These are phyloP conservation scores for Folsomia candida DNA, from an alignment of 2,888 invertebrate genomes.

Conservation along the genomic window DNA sequence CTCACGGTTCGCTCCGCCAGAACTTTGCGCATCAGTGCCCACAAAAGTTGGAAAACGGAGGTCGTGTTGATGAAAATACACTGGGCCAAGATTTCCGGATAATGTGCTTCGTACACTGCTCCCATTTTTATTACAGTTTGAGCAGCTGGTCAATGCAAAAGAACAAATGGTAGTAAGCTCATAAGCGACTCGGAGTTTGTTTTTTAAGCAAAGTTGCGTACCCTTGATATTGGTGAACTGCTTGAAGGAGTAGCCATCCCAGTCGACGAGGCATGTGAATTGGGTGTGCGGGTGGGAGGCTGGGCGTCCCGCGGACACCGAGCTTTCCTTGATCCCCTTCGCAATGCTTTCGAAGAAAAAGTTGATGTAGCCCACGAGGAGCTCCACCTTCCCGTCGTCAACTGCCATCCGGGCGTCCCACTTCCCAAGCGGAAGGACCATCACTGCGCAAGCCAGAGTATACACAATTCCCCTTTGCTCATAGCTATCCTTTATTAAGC, in stretches of 20 bases:
- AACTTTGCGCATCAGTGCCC: conserved; percentile 17
- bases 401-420: conserved; percentile 24
- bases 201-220: too few relatives aligned
- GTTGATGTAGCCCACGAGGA: conserved; percentile 6
- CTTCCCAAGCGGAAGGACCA: conserved; percentile 10
- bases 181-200: background rate
- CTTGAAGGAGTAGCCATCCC: conserved; percentile 13
- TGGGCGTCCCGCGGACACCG: background rate
- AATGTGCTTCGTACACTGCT: conserved; percentile 22
- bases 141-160: background rate
- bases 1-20: conserved; percentile 18
- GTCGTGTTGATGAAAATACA: conserved; percentile 23
- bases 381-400: background rate
- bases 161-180: too few relatives aligned
- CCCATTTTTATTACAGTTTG: conserved; percentile 7
- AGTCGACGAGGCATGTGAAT: conserved; percentile 11
- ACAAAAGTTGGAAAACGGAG: conserved; percentile 12
- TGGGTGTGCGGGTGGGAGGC: conserved; percentile 23
- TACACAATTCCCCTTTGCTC: too few relatives aligned
- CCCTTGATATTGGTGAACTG: background rate
- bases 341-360: conserved; percentile 20
- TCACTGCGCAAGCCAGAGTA: background rate
- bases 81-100: conserved; percentile 22
- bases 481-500: too few relatives aligned
- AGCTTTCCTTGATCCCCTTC: background rate